These are phyloP conservation scores for Epinephelus cyanopodus DNA, from an alignment of 2,113 vertebrate species.

Conservation along the genomic window DNA sequence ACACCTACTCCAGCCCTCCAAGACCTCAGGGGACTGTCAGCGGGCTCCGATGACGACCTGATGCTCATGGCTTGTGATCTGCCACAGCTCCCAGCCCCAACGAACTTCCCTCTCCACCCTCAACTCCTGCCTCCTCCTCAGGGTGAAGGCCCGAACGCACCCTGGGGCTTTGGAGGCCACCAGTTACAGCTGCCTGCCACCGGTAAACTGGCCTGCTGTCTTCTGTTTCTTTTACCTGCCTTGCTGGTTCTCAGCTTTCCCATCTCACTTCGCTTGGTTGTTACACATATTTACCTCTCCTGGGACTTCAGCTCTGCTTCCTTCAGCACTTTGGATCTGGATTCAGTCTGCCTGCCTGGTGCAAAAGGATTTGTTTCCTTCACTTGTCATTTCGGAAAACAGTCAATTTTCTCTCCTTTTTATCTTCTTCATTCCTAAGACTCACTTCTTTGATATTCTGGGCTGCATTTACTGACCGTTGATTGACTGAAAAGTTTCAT, in stretches of 20 bases:
- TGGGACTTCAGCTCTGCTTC: conserved; percentile 9
- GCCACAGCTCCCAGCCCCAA: conserved; percentile 34
- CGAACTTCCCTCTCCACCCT: conserved; percentile 16
- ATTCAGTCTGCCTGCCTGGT: neutral
- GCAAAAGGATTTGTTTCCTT: neutral
- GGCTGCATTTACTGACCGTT: neutral
- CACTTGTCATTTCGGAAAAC: neutral
- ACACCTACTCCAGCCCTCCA: conserved; percentile 49
- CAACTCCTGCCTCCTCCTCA: conserved; percentile 19
- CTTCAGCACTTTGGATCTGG: neutral
- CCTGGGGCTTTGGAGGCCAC: conserved; percentile 50
- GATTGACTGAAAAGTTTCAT: no score
- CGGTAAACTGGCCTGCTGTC: conserved; percentile 70
- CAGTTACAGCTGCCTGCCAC: conserved; percentile 44
- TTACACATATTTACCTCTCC: neutral
- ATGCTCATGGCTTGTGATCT: conserved; percentile 65
- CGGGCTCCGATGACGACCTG: conserved; percentile 63
- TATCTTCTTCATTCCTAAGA: no score
- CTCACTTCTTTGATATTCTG: neutral
- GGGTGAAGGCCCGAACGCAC: conserved; percentile 13
- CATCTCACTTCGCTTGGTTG: conserved; percentile 13
- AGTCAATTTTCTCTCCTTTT: no score
- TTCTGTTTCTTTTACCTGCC: neutral
- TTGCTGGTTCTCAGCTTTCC: neutral
- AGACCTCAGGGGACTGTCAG: conserved; percentile 51